Percentiles rank a stretch among this genome's conserved stretches.
phyloP scores from a whole-genome alignment of 2,113 vertebrate genomes.

The Symphodus melops region DNA sequence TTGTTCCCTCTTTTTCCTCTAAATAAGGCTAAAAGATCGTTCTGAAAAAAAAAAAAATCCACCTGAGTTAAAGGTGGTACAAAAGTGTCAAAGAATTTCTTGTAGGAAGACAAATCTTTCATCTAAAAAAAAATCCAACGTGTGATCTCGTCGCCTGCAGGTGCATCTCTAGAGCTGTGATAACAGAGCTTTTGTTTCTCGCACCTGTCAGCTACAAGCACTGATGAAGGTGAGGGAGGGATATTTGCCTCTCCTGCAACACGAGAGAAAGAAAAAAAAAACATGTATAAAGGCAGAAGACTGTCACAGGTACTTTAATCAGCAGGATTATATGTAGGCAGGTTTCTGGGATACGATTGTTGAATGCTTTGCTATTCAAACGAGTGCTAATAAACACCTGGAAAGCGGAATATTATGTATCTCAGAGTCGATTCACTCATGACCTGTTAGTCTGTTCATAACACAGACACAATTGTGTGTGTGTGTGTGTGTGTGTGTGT shows the following conservation, averaged over 20 bases:
- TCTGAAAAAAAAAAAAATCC: constrained; percentile 6
- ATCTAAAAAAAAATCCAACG: constrained; percentile 2
- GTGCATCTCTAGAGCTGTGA: constrained; percentile 21
- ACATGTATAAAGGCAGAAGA: not conserved
- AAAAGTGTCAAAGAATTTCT: not conserved
- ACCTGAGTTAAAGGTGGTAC: not conserved
- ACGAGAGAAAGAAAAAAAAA: not conserved
- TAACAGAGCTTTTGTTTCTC: constrained; percentile 28
- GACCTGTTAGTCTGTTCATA: no score
- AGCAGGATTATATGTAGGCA: not conserved
- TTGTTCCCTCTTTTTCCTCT: constrained; percentile 16
- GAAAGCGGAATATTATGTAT: no score
- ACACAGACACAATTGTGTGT: no score
- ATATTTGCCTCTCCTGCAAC: constrained; percentile 1
- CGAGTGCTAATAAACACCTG: no score
- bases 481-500: no score
- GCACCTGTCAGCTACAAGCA: constrained; percentile 29
- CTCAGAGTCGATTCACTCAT: no score
- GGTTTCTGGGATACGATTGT: no score
- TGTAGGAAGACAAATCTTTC: not conserved
- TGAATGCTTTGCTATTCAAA: no score
- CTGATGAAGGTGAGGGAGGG: not conserved
- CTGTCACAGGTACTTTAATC: constrained; percentile 1
- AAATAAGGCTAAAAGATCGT: constrained; percentile 18
- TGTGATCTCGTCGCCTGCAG: constrained; percentile 9